Percentiles rank a stretch among this genome's conserved stretches.
These are phyloP conservation scores for Drosophila erecta DNA, from an alignment of 1,140 invertebrate genomes.

Conservation along the genomic window DNA sequence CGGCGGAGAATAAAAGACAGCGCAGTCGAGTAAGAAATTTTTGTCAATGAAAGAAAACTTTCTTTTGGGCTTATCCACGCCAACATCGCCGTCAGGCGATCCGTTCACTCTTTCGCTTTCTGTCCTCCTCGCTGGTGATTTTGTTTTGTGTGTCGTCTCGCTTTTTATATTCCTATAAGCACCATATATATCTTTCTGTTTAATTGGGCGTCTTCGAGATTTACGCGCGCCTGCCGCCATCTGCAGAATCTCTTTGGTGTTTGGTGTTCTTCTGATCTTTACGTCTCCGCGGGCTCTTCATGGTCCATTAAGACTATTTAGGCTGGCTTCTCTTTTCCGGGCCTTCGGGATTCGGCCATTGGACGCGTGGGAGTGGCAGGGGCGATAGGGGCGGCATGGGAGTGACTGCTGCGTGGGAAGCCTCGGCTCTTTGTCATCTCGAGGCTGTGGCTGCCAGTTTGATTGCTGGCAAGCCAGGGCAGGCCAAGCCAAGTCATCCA, in stretches of 20 bases:
- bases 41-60: slow-evolving; percentile 81
- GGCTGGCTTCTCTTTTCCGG: slow-evolving; percentile 59
- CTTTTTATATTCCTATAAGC: slow-evolving; percentile 16
- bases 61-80: slow-evolving; percentile 77
- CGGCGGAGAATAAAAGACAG: slow-evolving; percentile 50
- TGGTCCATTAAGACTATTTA: slow-evolving; percentile 82
- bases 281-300: slow-evolving; percentile 57
- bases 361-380: neutral
- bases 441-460: slow-evolving; percentile 45
- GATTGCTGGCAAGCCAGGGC: slow-evolving; percentile 38
- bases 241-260: slow-evolving; percentile 26
- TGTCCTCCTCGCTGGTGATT: slow-evolving; percentile 22
- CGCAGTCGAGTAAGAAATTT: slow-evolving; percentile 49
- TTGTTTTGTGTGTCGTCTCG: slow-evolving; percentile 49
- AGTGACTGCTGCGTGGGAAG: slow-evolving; percentile 66
- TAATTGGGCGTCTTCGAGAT: slow-evolving; percentile 72
- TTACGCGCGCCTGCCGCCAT: slow-evolving; percentile 69
- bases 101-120: slow-evolving; percentile 24
- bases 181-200: slow-evolving; percentile 40
- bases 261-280: slow-evolving; percentile 24
- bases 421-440: slow-evolving; percentile 39
- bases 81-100: slow-evolving; percentile 40
- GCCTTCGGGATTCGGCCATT: neutral
- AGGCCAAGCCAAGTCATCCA: slow-evolving; percentile 15
- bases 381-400: slow-evolving; percentile 8